These are phyloP conservation scores for Lamproptera curius DNA, from an alignment of 2,888 invertebrate genomes.

Conservation along the genomic window DNA sequence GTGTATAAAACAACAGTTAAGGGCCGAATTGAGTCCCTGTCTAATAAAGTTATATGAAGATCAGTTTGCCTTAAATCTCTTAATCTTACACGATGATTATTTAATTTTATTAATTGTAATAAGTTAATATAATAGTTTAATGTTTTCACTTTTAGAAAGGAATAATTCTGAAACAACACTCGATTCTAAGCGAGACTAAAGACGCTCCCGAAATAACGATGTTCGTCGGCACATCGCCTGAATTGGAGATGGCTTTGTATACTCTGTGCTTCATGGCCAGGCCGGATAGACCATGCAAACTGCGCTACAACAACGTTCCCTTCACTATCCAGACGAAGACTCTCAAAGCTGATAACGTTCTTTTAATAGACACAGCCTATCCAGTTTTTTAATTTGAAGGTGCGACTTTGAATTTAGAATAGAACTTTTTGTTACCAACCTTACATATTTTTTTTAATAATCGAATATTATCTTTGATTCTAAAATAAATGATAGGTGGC, in stretches of 20 bases:
- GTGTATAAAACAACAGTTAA: too few species aligned
- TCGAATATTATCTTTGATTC: too few species aligned
- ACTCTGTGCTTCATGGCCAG: conserved; percentile 91
- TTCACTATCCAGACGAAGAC: conserved; percentile 69
- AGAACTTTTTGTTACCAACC: too few species aligned
- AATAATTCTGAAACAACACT: conserved; percentile 85
- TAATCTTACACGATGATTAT: too few species aligned
- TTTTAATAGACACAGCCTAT: conserved; percentile 62
- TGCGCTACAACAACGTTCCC: conserved; percentile 66
- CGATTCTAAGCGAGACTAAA: conserved; percentile 82
- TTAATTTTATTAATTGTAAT: too few species aligned
- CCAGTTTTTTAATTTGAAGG: conserved; percentile 35
- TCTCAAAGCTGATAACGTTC: conserved; percentile 52
- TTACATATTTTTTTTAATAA: too few species aligned
- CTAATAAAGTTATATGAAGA: too few species aligned
- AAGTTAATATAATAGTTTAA: neutral
- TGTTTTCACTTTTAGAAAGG: conserved; percentile 82
- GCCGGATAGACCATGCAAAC: conserved; percentile 85
- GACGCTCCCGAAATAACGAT: conserved; percentile 88
- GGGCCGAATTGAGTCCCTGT: too few species aligned
- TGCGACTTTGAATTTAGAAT: too few species aligned
- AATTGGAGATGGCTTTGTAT: conserved; percentile 92
- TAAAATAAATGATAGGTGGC: too few species aligned
- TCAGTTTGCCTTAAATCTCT: too few species aligned
- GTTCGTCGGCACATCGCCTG: conserved; percentile 93